These are phyloP conservation scores for Tursiops truncatus DNA, from an alignment of 2,113 vertebrate species.

Conservation along the genomic window DNA sequence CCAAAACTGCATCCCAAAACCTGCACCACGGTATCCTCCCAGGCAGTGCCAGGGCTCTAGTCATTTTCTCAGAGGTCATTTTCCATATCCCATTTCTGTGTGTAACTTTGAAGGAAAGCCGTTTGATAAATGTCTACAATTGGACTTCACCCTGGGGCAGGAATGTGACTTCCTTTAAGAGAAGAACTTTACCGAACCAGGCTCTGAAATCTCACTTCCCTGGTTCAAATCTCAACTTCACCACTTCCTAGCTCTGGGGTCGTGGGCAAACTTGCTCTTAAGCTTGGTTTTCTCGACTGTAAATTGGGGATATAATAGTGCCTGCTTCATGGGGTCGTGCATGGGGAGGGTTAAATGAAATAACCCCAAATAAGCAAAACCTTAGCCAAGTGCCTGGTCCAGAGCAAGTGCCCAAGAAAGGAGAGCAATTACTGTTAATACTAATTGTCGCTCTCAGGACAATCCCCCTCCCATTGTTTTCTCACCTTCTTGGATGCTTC, in stretches of 20 bases:
- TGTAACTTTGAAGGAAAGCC: neutral
- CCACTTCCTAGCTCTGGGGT: neutral
- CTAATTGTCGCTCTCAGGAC: neutral
- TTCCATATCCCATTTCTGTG: neutral
- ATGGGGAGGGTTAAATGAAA: neutral
- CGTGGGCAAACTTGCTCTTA: neutral
- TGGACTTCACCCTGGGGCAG: neutral
- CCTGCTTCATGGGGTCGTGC: neutral
- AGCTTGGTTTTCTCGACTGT: neutral
- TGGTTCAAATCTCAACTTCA: neutral
- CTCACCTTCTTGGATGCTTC: neutral
- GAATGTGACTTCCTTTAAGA: neutral
- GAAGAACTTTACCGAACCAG: neutral
- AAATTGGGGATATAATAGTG: neutral
- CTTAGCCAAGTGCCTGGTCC: neutral
- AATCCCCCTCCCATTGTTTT: neutral
- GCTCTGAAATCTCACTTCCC: neutral
- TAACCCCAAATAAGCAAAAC: neutral
- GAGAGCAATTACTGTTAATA: neutral
- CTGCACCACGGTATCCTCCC: fast-evolving
- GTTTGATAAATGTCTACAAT: neutral
- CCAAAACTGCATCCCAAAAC: neutral
- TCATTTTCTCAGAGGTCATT: neutral
- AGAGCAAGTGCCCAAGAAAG: neutral
- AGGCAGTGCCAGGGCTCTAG: neutral